These are phyloP conservation scores for Cephalophus harveyi DNA, from an alignment of 2,113 vertebrate species.

Conservation along the genomic window DNA sequence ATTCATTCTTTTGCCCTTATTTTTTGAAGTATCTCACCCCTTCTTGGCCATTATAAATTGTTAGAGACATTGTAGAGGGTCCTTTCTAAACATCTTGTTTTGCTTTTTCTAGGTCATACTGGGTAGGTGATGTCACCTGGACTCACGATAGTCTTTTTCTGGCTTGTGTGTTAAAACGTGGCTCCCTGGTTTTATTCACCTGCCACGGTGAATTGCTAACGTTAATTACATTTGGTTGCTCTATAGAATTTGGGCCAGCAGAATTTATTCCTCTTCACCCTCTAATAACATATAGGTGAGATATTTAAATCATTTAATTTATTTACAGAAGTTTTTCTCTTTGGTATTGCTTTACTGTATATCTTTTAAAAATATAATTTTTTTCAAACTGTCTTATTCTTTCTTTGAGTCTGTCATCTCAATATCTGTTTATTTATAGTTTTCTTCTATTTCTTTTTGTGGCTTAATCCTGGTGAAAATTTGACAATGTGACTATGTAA, in stretches of 20 bases:
- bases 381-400: conserved; percentile 66
- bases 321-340: conserved; percentile 38
- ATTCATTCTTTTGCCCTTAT: not conserved
- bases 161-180: conserved; percentile 94
- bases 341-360: not conserved
- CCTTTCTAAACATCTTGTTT: conserved; percentile 31
- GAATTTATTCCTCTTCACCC: conserved; percentile 96
- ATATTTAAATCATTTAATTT: conserved; percentile 12
- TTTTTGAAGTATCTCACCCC: not conserved
- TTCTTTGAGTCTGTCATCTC: conserved; percentile 70
- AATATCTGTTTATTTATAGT: conserved; percentile 77
- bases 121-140: conserved; percentile 93
- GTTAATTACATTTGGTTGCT: conserved; percentile 89
- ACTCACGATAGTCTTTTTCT: conserved; percentile 89
- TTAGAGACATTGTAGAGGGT: not conserved
- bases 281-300: conserved; percentile 91
- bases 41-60: not conserved
- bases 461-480: conserved; percentile 75
- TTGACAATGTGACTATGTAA: conserved; percentile 75
- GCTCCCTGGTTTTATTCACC: conserved; percentile 90
- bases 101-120: conserved; percentile 90
- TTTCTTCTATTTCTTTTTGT: conserved; percentile 81
- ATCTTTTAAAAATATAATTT: conserved; percentile 17
- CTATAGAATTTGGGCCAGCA: conserved; percentile 93
- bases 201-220: conserved; percentile 90